Evolutionary conservation across 2,113 vertebrate genomes (phyloP), one percentile per base, ranked within the genome.

Genomic region (Peromyscus maniculatus): DNA sequence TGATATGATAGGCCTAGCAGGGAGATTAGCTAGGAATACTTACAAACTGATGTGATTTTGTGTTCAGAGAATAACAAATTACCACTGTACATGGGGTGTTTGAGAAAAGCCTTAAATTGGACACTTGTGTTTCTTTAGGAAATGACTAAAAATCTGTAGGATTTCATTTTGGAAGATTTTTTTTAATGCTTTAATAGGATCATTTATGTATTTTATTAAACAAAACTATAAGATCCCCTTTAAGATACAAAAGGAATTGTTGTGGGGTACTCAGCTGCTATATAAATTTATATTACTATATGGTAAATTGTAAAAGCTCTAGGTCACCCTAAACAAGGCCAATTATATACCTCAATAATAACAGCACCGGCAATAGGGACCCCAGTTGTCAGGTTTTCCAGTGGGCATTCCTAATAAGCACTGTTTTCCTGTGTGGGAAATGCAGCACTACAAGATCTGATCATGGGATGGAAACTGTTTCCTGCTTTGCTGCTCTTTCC

Each of bases 201-300:
- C 24, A 93, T 87, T 87, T 22, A n/a, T 82, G 8, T 91, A 59
- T 33, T 57, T 94, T 97, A 87, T 72, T 87, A 84, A 96, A 75
- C 52, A 95, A 86, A 89, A 89, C 59, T 79, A 11, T 92, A 62
- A n/a, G 75, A 95, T 80, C 84, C 36, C 66, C 26, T 92, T 92
- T 39, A 91, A 97, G 36, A 89, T 59, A 66, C 80, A 66, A 95
- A 95, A 86, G 66, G 83, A 83, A 79, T 95, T 39, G 9, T 49
- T 46, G 46, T 43, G 52, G 19, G 64, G 26, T 10, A 90, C 75
- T 24, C 67, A 94, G 11, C 7, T 90, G 75, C 43, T 80, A 24
- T 8, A 74, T 95, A 90, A 82, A 72, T 90, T 62, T 7, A 43
- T 87, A 57, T 79, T 83, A 84, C 87, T 95, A 72, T 94, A 72